These are phyloP conservation scores for Esperia sulphurella DNA, from an alignment of 2,888 invertebrate genomes.

Conservation along the genomic window DNA sequence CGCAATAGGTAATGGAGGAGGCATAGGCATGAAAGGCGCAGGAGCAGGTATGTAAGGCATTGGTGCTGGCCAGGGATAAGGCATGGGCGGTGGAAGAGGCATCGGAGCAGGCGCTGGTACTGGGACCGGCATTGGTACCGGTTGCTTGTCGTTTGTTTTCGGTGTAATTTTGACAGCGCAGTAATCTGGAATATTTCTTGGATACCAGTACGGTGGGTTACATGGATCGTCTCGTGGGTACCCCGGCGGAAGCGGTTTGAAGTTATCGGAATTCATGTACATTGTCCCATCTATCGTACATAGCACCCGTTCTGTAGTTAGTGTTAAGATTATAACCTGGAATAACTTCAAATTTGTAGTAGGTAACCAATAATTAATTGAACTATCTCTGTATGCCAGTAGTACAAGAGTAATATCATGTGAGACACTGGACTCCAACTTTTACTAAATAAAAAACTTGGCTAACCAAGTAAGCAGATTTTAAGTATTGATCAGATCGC, in stretches of 20 bases:
- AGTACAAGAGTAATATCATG: no score
- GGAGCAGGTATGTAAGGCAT: conserved; percentile 3
- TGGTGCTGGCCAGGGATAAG: conserved; percentile 6
- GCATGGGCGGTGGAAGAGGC: conserved; percentile 7
- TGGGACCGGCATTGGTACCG: neutral
- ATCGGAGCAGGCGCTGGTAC: conserved; percentile 3
- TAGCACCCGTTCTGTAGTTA: conserved; percentile 3
- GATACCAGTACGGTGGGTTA: conserved; percentile 63
- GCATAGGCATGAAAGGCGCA: conserved; percentile 1
- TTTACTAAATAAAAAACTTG: no score
- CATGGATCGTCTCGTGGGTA: conserved; percentile 40
- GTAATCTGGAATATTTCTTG: conserved; percentile 31
- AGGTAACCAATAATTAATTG: neutral
- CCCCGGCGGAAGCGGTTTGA: neutral
- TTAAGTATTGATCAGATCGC: no score
- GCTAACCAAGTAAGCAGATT: no score
- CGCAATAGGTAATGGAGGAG: neutral
- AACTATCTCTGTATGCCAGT: neutral
- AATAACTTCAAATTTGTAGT: neutral
- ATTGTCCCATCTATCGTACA: conserved; percentile 41
- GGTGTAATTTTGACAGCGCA: conserved; percentile 19
- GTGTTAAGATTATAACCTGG: neutral
- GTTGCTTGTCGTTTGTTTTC: neutral
- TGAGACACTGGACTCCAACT: no score
- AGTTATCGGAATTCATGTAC: conserved; percentile 24